These are phyloP conservation scores for Hedya salicella DNA, from an alignment of 2,888 invertebrate genomes.

Conservation along the genomic window DNA sequence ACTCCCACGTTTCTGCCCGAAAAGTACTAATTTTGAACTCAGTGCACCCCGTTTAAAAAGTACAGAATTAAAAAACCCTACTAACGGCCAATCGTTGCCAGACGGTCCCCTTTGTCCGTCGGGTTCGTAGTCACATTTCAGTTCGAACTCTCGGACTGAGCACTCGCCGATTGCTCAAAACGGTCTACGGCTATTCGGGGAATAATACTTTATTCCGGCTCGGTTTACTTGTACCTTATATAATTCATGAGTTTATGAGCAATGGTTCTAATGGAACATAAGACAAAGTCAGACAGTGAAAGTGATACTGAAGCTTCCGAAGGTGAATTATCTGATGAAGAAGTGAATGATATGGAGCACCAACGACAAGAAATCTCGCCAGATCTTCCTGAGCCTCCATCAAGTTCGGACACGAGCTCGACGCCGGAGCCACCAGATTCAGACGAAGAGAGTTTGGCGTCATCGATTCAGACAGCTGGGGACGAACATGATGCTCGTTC, in stretches of 20 bases:
- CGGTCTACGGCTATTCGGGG: too few species aligned
- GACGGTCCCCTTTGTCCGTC: constrained; percentile 1
- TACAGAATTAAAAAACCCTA: constrained; percentile 2
- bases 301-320: background rate
- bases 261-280: constrained; percentile 13
- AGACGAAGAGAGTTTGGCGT: background rate
- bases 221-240: background rate
- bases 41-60: constrained; percentile 15
- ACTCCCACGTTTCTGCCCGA: background rate
- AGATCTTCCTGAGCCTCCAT: background rate
- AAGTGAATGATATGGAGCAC: background rate
- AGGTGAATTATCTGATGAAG: background rate
- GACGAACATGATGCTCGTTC: background rate
- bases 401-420: background rate
- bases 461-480: background rate
- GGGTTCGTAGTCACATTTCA: background rate
- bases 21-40: constrained; percentile 21
- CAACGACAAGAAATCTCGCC: background rate
- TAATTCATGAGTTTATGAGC: too few species aligned
- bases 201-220: background rate
- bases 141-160: background rate
- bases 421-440: background rate
- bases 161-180: too few species aligned
- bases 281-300: too few species aligned
- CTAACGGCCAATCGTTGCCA: background rate